phyloP scores from a whole-genome alignment of 2,888 invertebrate species.

The Hirtodrosophila cameraria region DNA sequence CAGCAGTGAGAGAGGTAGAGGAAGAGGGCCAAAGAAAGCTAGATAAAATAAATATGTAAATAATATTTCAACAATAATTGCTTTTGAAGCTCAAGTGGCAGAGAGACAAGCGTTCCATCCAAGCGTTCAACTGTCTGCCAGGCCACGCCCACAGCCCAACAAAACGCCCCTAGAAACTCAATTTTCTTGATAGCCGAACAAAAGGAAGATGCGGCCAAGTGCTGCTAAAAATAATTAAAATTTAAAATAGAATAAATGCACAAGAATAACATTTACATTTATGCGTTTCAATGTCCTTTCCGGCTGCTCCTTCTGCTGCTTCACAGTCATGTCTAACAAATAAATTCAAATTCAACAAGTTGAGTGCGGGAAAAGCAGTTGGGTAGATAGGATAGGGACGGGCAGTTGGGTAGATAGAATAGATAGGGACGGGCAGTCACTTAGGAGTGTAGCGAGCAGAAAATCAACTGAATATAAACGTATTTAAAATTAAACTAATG shows the following conservation, averaged over 20 bases:
- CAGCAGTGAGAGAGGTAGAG: slow-evolving; percentile 7
- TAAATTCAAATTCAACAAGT: slow-evolving; percentile 70
- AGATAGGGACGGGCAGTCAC: slow-evolving; percentile 6
- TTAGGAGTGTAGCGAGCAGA: slow-evolving; percentile 2
- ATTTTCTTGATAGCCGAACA: slow-evolving; percentile 48
- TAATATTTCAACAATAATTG: slow-evolving; percentile 73
- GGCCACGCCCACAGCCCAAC: neutral
- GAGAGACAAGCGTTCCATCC: slow-evolving; percentile 35
- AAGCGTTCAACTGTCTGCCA: slow-evolving; percentile 15
- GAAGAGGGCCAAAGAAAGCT: neutral
- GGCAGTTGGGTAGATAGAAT: too few relatives aligned
- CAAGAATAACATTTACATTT: slow-evolving; percentile 72
- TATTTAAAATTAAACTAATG: slow-evolving; percentile 73
- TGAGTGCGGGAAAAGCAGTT: too few relatives aligned
- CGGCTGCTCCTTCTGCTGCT: slow-evolving; percentile 1
- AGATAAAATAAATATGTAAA: slow-evolving; percentile 57
- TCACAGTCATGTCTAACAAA: slow-evolving; percentile 32
- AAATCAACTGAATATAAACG: slow-evolving; percentile 52
- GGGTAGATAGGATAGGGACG: neutral
- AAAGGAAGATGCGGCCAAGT: slow-evolving; percentile 32
- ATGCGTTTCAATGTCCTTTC: slow-evolving; percentile 46
- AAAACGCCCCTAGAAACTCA: slow-evolving; percentile 35
- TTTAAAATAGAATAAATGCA: slow-evolving; percentile 72
- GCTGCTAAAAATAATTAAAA: slow-evolving; percentile 69
- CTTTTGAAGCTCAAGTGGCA: slow-evolving; percentile 66